These are phyloP conservation scores for Daktulosphaira vitifoliae DNA, from an alignment of 1,140 invertebrate genomes.

Conservation along the genomic window DNA sequence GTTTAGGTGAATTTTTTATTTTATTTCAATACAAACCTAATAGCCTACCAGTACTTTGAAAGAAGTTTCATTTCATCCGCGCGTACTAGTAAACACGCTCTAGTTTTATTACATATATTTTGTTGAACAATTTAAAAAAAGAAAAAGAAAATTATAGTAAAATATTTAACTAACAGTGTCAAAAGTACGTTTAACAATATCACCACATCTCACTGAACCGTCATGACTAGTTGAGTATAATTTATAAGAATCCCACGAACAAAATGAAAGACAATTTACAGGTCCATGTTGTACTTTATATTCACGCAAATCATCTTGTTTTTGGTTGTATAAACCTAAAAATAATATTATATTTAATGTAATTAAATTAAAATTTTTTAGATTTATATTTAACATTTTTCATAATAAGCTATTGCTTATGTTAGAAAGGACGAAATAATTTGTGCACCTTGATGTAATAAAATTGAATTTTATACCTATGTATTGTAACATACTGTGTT, in stretches of 20 bases:
- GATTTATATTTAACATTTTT: no score
- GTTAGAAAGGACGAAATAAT: no score
- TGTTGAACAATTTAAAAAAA: conserved; percentile 4
- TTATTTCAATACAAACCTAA: not conserved
- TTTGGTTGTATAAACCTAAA: conserved; percentile 37
- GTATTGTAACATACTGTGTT: no score
- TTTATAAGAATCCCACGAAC: conserved; percentile 32
- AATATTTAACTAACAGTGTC: conserved; percentile 34
- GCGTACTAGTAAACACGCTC: no score
- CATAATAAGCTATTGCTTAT: no score
- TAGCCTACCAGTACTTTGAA: no score
- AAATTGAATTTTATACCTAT: not conserved
- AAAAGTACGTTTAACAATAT: conserved; percentile 35
- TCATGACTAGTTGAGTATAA: conserved; percentile 39
- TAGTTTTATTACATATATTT: no score
- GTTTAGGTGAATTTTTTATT: no score
- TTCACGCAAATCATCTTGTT: conserved; percentile 10
- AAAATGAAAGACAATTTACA: conserved; percentile 38
- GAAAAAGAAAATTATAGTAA: not conserved
- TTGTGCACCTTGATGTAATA: no score
- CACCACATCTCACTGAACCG: conserved; percentile 36
- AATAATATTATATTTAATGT: conserved; percentile 6
- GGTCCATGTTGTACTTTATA: conserved; percentile 35
- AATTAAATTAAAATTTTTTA: not conserved
- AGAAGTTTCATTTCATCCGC: not conserved